phyloP scores from a whole-genome alignment of 2,888 invertebrate genomes.

The Pyralis farinalis region DNA sequence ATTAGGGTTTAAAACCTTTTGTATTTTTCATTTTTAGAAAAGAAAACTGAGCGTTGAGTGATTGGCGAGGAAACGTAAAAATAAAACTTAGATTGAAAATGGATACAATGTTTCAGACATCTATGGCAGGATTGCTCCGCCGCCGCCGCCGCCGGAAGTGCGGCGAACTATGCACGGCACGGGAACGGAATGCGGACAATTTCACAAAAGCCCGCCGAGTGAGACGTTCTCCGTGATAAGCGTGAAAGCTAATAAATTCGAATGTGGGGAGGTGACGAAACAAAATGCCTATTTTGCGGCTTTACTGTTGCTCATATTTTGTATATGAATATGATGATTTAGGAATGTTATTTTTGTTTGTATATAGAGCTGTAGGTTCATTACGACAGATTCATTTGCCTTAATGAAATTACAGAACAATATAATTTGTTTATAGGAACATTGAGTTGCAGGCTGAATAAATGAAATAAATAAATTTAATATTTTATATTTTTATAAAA shows the following conservation, averaged over 20 bases:
- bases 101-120: conserved; percentile 52
- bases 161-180: conserved; percentile 54
- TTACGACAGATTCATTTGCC: too few relatives aligned
- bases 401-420: too few relatives aligned
- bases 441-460: too few relatives aligned
- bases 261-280: conserved; percentile 53
- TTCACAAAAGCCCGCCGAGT: conserved; percentile 64
- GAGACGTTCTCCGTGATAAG: conserved; percentile 67
- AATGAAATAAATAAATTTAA: too few relatives aligned
- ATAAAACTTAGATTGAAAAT: conserved; percentile 37
- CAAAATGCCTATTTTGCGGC: conserved; percentile 47
- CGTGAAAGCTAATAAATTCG: conserved; percentile 68
- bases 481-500: too few relatives aligned
- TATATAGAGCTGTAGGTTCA: too few relatives aligned
- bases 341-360: neutral
- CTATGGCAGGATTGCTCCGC: conserved; percentile 42
- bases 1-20: neutral
- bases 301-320: conserved; percentile 18
- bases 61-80: conserved; percentile 36
- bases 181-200: conserved; percentile 63
- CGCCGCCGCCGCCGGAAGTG: conserved; percentile 49
- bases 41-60: conserved; percentile 15
- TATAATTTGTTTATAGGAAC: too few relatives aligned
- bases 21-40: conserved; percentile 1
- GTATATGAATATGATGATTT: conserved; percentile 4